A percentile compares a stretch with the other conserved stretches of the same genome.
phyloP scores from a whole-genome alignment of 2,888 invertebrate genomes.

The Ichneumoninae sp. region DNA sequence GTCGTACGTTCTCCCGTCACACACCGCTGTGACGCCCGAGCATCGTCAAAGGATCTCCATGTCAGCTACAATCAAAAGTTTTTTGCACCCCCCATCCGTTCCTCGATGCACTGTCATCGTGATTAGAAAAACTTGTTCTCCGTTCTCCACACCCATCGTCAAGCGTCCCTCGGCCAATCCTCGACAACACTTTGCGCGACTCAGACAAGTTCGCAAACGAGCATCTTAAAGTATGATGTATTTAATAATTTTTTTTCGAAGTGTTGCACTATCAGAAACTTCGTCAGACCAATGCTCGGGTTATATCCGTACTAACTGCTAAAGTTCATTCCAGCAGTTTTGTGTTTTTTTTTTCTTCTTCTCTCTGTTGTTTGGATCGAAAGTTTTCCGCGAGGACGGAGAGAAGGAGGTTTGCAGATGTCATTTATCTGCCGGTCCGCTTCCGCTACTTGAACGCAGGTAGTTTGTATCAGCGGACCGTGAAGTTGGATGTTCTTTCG shows the following conservation, averaged over 20 bases:
- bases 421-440: constrained; percentile 63
- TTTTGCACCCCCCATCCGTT: constrained; percentile 49
- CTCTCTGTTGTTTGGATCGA: constrained; percentile 56
- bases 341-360: background rate
- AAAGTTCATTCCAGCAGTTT: constrained; percentile 21
- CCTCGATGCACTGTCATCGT: constrained; percentile 57
- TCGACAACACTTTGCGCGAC: background rate
- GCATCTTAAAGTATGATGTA: background rate
- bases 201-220: background rate
- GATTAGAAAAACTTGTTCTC: background rate
- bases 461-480: constrained; percentile 66
- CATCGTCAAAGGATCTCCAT: constrained; percentile 32
- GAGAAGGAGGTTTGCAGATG: constrained; percentile 64
- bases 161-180: background rate
- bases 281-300: background rate
- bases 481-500: constrained; percentile 68
- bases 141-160: background rate
- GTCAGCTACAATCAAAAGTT: constrained; percentile 48
- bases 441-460: constrained; percentile 63
- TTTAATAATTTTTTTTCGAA: background rate
- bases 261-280: background rate
- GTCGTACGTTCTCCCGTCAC: constrained; percentile 52
- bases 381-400: constrained; percentile 55
- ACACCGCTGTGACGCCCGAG: constrained; percentile 23
- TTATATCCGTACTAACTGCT: constrained; percentile 20